Conservation (phyloP, 2,113 vertebrate genomes). For the Mesocricetus auratus region DNA sequence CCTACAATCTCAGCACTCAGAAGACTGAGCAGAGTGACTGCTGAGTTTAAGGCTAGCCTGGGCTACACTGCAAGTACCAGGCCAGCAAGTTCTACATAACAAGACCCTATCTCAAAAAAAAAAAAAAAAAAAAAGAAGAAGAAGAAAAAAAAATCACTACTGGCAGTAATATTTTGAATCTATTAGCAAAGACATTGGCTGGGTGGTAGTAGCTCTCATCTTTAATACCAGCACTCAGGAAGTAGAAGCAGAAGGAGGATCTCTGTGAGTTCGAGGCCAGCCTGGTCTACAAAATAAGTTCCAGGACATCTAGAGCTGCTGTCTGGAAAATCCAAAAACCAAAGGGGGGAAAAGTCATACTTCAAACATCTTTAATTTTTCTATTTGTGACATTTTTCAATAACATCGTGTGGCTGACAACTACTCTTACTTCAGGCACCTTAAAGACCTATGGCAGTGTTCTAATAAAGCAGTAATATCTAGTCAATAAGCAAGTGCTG, state of each 20-base stretch:
- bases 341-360: neutral
- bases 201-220: neutral
- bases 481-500: neutral
- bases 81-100: neutral
- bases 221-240: neutral
- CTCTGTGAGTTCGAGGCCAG: neutral
- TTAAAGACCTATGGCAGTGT: neutral
- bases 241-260: neutral
- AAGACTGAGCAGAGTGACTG: neutral
- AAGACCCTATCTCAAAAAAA: neutral
- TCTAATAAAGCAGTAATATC: slow-evolving; percentile 1
- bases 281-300: neutral
- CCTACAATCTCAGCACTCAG: neutral
- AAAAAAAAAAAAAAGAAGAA: neutral
- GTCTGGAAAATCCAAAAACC: no score
- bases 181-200: neutral
- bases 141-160: neutral
- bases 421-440: neutral
- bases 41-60: neutral
- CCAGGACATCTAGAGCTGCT: neutral
- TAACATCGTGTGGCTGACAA: neutral
- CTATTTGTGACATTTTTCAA: neutral
- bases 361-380: slow-evolving; percentile 24
- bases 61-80: neutral
- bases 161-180: neutral